Conservation (phyloP, 2,888 invertebrate genomes). For the Lochmaea capreae region DNA sequence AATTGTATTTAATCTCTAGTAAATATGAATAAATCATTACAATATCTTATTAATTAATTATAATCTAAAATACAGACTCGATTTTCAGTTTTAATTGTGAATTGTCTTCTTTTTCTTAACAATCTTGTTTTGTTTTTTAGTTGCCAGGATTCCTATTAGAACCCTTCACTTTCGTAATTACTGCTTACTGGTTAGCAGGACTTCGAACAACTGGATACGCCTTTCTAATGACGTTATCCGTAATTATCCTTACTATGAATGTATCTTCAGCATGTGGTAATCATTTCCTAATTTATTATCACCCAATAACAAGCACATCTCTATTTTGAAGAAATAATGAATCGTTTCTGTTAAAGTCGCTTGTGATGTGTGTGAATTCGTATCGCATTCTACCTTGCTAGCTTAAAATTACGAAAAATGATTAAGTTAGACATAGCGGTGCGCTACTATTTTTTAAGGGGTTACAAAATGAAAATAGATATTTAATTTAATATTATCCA, state of each 20-base stretch:
- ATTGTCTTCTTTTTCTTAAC: background rate
- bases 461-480: too few species aligned
- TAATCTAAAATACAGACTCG: background rate
- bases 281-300: slow-evolving; percentile 14
- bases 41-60: background rate
- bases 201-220: slow-evolving; percentile 76
- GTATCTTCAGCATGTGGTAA: slow-evolving; percentile 89
- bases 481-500: too few species aligned
- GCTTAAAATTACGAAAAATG: too few species aligned
- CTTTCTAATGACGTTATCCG: slow-evolving; percentile 76
- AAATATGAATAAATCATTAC: too few species aligned
- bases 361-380: background rate
- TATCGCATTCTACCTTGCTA: background rate
- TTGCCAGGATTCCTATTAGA: slow-evolving; percentile 87
- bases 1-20: too few species aligned
- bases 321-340: background rate
- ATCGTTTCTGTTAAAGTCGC: background rate
- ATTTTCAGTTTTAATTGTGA: background rate
- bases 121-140: slow-evolving; percentile 66
- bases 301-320: slow-evolving; percentile 14
- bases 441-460: too few species aligned
- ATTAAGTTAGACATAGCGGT: too few species aligned
- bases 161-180: slow-evolving; percentile 82
- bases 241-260: slow-evolving; percentile 83
- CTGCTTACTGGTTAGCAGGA: slow-evolving; percentile 91